Evolutionary conservation across 2,888 invertebrate genomes (phyloP), one percentile per base, ranked within the genome.

Genomic region (Hydropsyche betteni): DNA sequence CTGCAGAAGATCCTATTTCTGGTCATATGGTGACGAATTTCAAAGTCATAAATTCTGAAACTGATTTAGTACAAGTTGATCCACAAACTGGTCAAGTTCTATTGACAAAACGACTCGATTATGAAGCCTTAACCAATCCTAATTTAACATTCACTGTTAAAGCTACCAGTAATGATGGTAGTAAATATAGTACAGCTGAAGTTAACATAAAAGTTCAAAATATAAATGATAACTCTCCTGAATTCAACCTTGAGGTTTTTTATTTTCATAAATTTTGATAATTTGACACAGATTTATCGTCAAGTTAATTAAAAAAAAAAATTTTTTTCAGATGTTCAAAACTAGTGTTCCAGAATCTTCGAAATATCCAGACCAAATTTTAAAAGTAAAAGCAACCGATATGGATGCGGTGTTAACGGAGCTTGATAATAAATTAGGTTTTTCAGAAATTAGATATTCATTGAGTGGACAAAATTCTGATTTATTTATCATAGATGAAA

Each of bases 161-260:
- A 80, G 90, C 90, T 0, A 87, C 85, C 0, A 87, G 86, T 77
- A 86, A 85, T 76, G 87, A 87, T 80, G 86, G 86, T 1, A 86
- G 84, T 79, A 89, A 90, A 77, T 89, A 89, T 81, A 91, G 91
- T 58, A 88, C 89, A 72, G 92, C 93, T 0, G 90, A 90, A 78
- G 88, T 94, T 0, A 88, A 90, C 58, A 89, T 94, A 34, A 90
- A 90, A 79, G 90, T 95, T 0, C 87, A 90, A 71, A 94, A 95
- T 82, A 88, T 92, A 0, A 95, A 95, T 81, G 95, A 95, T 81
- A 93, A 95, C 82, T 88, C 89, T 77, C 95, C 95, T 0, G 84
- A 87, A 68, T 94, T 94, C 82, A 89, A 89, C 73, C 89, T 91
- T 80, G 87, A 88, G 80, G 90, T 90, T 83, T 83, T 76, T 12